Conservation (phyloP, 1,140 invertebrate genomes). For the Diprion similis region DNA sequence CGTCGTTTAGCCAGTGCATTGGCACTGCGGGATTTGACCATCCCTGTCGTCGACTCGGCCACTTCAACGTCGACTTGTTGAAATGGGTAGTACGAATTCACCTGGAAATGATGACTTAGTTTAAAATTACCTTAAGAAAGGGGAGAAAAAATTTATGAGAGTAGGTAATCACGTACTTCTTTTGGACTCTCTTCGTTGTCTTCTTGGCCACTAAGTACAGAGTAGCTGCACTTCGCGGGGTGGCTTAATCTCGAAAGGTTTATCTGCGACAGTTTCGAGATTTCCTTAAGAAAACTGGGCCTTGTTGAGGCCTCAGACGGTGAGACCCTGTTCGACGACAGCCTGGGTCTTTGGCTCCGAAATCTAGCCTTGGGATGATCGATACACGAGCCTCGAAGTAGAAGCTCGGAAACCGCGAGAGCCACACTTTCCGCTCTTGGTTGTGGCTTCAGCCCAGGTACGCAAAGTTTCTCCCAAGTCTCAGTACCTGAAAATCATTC, state of each 20-base stretch:
- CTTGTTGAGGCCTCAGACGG: conserved; percentile 44
- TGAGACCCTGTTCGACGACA: conserved; percentile 55
- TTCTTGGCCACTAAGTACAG: conserved; percentile 70
- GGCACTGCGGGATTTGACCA: conserved; percentile 59
- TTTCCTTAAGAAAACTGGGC: conserved; percentile 72
- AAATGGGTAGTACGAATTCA: conserved; percentile 60
- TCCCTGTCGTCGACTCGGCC: conserved; percentile 55
- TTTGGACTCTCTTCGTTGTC: conserved; percentile 73
- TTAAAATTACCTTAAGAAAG: too few species aligned
- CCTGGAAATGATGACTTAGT: conserved; percentile 34
- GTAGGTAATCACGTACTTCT: conserved; percentile 40
- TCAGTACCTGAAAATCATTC: conserved; percentile 68
- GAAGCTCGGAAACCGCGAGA: conserved; percentile 67
- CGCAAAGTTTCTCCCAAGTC: conserved; percentile 78
- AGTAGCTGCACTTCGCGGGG: conserved; percentile 73
- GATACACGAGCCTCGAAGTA: conserved; percentile 50
- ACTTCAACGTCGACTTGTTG: conserved; percentile 59
- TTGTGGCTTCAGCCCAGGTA: conserved; percentile 73
- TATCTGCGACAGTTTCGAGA: conserved; percentile 76
- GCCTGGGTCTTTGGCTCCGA: conserved; percentile 54
- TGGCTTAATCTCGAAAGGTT: conserved; percentile 73
- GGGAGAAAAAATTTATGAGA: background rate
- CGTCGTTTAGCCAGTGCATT: conserved; percentile 53
- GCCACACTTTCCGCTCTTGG: conserved; percentile 72
- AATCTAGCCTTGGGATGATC: conserved; percentile 47